These are phyloP conservation scores for Acridotheres tristis DNA, from an alignment of 2,797 vertebrate genomes.

Conservation along the genomic window DNA sequence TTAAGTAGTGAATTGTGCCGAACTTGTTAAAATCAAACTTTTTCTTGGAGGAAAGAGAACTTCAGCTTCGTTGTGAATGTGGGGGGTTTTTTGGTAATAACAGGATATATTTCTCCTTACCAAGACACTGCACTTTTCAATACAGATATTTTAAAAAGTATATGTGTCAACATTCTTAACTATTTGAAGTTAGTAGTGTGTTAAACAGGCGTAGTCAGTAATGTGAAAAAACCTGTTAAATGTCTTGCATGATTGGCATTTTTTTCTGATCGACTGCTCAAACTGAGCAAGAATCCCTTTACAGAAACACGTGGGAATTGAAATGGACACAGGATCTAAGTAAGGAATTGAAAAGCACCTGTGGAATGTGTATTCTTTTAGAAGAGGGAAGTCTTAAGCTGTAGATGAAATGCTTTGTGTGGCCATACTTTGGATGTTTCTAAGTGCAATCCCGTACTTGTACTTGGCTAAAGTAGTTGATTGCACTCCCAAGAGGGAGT, in stretches of 20 bases:
- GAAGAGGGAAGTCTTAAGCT: neutral
- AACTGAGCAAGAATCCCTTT: neutral
- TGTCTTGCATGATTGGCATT: neutral
- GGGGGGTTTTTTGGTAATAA: fast-evolving
- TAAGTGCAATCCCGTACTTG: too few species aligned
- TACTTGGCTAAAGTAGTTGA: neutral
- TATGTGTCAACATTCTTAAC: neutral
- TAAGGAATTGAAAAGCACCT: neutral
- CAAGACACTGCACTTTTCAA: neutral
- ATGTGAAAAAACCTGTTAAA: neutral
- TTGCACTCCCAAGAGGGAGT: fast-evolving
- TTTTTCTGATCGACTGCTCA: neutral
- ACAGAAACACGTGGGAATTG: neutral
- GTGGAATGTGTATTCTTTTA: neutral
- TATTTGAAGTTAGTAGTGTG: neutral
- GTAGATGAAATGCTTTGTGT: neutral
- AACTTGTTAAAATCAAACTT: neutral
- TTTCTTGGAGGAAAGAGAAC: neutral
- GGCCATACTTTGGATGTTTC: fast-evolving
- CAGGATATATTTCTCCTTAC: neutral
- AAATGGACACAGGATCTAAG: neutral
- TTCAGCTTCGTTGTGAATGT: neutral
- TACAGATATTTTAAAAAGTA: neutral
- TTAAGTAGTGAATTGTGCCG: neutral
- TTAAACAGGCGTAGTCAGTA: neutral